Conservation (phyloP, 2,113 vertebrate species). For the Tyto alba region DNA sequence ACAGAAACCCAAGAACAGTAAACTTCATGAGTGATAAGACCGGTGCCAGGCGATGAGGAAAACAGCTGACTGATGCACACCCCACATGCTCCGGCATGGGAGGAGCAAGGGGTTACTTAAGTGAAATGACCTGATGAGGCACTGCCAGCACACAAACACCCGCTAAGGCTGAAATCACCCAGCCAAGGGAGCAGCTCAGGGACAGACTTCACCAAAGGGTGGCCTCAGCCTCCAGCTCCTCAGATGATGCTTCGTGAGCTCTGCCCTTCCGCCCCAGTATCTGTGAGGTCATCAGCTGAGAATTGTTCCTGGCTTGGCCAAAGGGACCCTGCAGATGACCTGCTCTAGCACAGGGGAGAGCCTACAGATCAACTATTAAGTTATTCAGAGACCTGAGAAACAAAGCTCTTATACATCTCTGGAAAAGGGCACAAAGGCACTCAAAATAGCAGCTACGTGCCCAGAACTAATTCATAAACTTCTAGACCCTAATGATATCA, state of each 20-base stretch:
- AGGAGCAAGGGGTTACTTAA: neutral
- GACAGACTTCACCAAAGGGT: neutral
- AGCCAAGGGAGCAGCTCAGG: neutral
- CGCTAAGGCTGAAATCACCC: neutral
- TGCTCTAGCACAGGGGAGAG: neutral
- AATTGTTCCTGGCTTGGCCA: neutral
- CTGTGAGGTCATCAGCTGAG: neutral
- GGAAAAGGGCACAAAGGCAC: neutral
- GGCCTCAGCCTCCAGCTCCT: neutral
- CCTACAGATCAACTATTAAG: neutral
- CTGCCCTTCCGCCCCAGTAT: neutral
- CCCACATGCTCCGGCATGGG: neutral
- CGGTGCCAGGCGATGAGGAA: neutral
- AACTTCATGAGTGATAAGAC: constrained; percentile 15
- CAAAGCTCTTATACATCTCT: neutral
- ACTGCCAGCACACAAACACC: neutral
- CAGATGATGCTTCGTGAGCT: neutral
- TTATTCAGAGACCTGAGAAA: neutral
- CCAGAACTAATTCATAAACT: neutral
- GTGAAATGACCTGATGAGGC: neutral
- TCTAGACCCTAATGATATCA: neutral
- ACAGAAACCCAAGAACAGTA: neutral
- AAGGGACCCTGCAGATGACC: neutral
- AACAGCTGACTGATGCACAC: neutral
- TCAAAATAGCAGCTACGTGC: neutral